Evolutionary conservation across 2,888 invertebrate genomes (phyloP).

Genomic region (Apotomis betuletana): DNA sequence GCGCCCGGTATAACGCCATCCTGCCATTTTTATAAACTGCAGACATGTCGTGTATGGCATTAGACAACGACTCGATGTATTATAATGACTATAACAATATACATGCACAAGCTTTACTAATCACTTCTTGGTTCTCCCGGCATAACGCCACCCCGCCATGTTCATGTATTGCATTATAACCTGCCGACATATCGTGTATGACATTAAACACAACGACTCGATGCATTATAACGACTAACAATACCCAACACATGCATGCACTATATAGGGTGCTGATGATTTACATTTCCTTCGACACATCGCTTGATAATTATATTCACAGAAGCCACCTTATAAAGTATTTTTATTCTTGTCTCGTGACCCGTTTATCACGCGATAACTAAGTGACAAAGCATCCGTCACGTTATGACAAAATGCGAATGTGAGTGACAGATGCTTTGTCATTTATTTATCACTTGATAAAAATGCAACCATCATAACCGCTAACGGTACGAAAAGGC

Average conservation of each 20-base stretch:
- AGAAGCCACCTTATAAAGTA: no score
- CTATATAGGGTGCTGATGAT: no score
- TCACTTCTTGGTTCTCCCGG: neutral
- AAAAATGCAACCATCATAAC: no score
- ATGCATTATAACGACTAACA: neutral
- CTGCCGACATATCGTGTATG: slow-evolving; percentile 22
- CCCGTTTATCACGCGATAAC: no score
- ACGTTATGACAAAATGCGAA: no score
- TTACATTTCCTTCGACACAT: no score
- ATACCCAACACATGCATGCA: neutral
- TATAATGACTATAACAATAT: neutral
- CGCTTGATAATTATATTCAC: no score
- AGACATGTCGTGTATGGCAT: slow-evolving; percentile 17
- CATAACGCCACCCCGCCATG: slow-evolving; percentile 4
- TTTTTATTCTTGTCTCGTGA: no score
- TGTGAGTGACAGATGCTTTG: no score
- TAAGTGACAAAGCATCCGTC: no score
- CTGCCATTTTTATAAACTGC: slow-evolving; percentile 14
- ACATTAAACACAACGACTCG: slow-evolving; percentile 9
- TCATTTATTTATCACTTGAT: no score
- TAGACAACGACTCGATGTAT: neutral
- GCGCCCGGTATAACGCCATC: neutral
- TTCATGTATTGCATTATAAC: slow-evolving; percentile 22
- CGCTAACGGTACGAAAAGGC: no score
- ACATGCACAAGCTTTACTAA: neutral